Evolutionary conservation across 2,888 invertebrate genomes (phyloP).

Genomic region (Rotaria socialis): DNA sequence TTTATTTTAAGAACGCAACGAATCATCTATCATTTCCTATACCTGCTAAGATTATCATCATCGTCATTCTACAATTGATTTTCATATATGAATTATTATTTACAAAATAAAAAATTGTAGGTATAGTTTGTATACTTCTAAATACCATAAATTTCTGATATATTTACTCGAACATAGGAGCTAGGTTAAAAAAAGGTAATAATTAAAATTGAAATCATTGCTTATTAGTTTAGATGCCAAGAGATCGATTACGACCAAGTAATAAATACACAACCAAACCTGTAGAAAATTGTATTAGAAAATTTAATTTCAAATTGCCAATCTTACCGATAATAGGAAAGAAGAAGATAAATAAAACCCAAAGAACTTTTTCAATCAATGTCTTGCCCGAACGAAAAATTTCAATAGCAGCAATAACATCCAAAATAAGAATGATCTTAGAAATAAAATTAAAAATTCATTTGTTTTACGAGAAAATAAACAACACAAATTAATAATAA

Average conservation of each 20-base stretch:
- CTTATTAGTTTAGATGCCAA: neutral
- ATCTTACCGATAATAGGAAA: slow-evolving; percentile 19
- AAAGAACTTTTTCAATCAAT: slow-evolving; percentile 4
- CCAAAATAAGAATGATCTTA: neutral
- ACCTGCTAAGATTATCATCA: no score
- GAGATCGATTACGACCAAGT: neutral
- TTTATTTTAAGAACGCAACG: no score
- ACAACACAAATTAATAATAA: neutral
- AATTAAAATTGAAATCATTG: neutral
- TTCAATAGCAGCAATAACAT: slow-evolving; percentile 20
- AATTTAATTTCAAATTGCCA: neutral
- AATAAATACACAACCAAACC: slow-evolving; percentile 15
- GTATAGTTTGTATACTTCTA: neutral
- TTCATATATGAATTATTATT: neutral
- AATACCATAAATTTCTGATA: neutral
- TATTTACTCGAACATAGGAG: neutral
- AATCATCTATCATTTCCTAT: no score
- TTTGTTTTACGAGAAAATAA: neutral
- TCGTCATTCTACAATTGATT: neutral
- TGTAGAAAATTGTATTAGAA: neutral
- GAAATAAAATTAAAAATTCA: neutral
- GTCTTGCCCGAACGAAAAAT: slow-evolving; percentile 5
- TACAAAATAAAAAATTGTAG: neutral
- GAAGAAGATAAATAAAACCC: slow-evolving; percentile 6
- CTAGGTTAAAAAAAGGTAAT: neutral